These are phyloP conservation scores for Drosophila malerkotliana DNA, from an alignment of 1,140 invertebrate genomes.

Conservation along the genomic window DNA sequence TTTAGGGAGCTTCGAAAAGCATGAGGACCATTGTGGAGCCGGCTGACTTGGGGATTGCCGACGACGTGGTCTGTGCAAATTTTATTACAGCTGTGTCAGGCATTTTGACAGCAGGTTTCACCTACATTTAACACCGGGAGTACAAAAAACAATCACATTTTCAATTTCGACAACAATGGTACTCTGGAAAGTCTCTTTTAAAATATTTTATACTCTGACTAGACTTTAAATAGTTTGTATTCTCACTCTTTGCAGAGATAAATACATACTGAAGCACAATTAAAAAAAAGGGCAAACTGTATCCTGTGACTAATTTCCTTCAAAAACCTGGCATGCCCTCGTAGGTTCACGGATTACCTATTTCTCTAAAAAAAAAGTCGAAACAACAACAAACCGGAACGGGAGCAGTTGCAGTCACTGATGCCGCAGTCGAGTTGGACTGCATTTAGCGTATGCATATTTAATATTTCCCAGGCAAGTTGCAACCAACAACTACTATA, in stretches of 20 bases:
- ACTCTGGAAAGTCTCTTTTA: neutral
- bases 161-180: neutral
- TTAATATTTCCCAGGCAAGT: slow-evolving; percentile 61
- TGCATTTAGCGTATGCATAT: slow-evolving; percentile 67
- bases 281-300: too few relatives aligned
- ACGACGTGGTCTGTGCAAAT: slow-evolving; percentile 67
- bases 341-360: neutral
- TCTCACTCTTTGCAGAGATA: too few relatives aligned
- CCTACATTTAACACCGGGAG: slow-evolving; percentile 63
- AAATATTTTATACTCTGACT: too few relatives aligned
- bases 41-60: slow-evolving; percentile 5
- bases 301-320: neutral
- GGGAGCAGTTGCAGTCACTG: slow-evolving; percentile 25
- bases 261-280: too few relatives aligned
- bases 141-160: neutral
- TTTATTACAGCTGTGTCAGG: slow-evolving; percentile 76
- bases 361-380: neutral
- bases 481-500: slow-evolving; percentile 34
- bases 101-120: slow-evolving; percentile 73
- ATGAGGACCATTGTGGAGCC: neutral
- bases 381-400: neutral
- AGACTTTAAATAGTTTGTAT: too few relatives aligned
- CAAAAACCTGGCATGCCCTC: neutral
- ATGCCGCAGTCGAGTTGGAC: slow-evolving; percentile 33
- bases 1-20: slow-evolving; percentile 29